Conservation (phyloP, 2,113 vertebrate species). For the Oryzias javanicus region DNA sequence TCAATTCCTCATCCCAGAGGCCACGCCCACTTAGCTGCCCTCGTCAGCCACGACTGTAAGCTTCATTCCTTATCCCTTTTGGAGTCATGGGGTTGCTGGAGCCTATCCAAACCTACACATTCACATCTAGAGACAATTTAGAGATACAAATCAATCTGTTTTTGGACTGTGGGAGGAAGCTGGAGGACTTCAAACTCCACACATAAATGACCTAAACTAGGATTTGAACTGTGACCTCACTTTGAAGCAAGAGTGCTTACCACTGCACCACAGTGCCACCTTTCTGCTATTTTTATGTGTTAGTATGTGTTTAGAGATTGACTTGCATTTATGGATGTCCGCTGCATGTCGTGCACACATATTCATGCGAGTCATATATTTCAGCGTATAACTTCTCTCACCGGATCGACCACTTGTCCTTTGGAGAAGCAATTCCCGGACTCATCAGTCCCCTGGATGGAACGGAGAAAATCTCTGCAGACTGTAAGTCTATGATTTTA, state of each 20-base stretch:
- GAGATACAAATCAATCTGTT: no score
- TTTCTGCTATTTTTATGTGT: no score
- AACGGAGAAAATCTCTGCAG: conserved; percentile 91
- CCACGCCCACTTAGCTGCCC: conserved; percentile 93
- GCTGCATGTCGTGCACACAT: background rate
- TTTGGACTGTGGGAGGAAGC: no score
- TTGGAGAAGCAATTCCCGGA: conserved; percentile 91
- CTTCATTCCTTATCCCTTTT: conserved; percentile 9
- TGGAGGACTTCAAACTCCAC: no score
- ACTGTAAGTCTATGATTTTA: conserved; percentile 78
- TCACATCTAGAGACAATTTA: no score
- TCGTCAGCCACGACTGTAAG: conserved; percentile 97
- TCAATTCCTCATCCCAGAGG: conserved; percentile 97
- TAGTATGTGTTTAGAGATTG: no score
- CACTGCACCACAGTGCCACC: no score
- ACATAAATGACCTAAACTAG: no score
- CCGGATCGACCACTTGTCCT: conserved; percentile 96
- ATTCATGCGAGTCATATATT: conserved; percentile 23
- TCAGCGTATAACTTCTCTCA: conserved; percentile 97
- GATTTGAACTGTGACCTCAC: no score
- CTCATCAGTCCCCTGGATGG: conserved; percentile 95
- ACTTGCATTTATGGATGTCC: background rate
- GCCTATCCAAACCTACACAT: no score
- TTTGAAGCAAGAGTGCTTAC: no score
- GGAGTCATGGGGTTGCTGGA: no score